A percentile compares a stretch with the other conserved stretches of the same genome.
phyloP scores from a whole-genome alignment of 2,797 vertebrate genomes.

The Naso thynnoides region DNA sequence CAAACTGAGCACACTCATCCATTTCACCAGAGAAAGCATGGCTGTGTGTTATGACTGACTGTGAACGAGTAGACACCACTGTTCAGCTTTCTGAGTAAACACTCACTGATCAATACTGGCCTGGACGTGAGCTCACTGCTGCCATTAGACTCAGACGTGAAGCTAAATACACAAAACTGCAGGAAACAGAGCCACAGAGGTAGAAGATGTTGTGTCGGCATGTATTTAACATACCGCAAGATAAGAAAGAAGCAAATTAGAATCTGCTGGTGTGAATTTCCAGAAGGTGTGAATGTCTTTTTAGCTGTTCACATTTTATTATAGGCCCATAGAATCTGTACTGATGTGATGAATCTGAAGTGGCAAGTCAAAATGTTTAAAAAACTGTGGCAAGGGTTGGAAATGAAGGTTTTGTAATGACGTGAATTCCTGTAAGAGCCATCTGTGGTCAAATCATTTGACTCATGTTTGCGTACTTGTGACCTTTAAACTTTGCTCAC shows the following conservation, averaged over 20 bases:
- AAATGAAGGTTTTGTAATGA: slow-evolving; percentile 7
- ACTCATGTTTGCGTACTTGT: slow-evolving; percentile 38
- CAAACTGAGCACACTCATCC: slow-evolving; percentile 14
- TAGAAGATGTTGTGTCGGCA: neutral
- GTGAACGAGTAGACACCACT: slow-evolving; percentile 16
- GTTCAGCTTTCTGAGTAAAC: slow-evolving; percentile 63
- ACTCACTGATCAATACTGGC: slow-evolving; percentile 69
- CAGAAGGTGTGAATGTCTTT: neutral
- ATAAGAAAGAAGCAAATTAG: neutral
- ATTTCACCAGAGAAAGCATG: slow-evolving; percentile 58
- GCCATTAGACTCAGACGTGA: slow-evolving; percentile 22
- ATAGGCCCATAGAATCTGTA: neutral
- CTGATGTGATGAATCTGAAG: neutral
- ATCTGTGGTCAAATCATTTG: neutral
- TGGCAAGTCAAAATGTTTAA: neutral
- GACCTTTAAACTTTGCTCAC: slow-evolving; percentile 61
- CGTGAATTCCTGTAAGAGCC: slow-evolving; percentile 7
- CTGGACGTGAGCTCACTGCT: slow-evolving; percentile 56
- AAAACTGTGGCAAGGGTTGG: neutral
- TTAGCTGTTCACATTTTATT: too few species aligned
- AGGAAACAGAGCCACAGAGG: slow-evolving; percentile 1
- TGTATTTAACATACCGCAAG: neutral
- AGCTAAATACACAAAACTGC: slow-evolving; percentile 31
- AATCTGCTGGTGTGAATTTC: too few species aligned
- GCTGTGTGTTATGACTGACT: slow-evolving; percentile 47